phyloP scores from a whole-genome alignment of 2,797 vertebrate genomes.

The Eulemur albifrons region DNA sequence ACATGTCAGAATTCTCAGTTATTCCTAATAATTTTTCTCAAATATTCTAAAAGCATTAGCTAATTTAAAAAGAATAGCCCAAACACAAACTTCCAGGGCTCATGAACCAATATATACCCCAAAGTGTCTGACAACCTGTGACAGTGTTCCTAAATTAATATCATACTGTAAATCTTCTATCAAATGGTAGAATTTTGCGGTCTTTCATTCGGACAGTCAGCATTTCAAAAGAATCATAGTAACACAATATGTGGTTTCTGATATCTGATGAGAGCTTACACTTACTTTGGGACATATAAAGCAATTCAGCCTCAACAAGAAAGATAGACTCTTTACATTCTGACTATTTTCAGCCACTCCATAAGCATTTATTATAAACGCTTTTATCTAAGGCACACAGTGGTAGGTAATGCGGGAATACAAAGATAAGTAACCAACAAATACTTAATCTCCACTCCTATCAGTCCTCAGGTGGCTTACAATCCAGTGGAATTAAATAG shows the following conservation, averaged over 20 bases:
- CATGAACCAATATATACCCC: background rate
- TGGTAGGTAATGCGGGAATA: background rate
- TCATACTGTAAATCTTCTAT: background rate
- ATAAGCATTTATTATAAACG: background rate
- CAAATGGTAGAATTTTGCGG: background rate
- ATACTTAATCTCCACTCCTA: background rate
- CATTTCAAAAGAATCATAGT: background rate
- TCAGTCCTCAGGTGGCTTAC: background rate
- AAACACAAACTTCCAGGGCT: background rate
- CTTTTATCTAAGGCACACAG: background rate
- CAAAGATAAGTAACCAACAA: background rate
- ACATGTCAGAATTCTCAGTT: background rate
- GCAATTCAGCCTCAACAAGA: background rate
- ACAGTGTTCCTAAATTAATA: background rate
- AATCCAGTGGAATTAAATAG: background rate
- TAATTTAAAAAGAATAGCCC: slow-evolving; percentile 10
- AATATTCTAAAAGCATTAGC: slow-evolving; percentile 38
- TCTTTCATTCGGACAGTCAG: background rate
- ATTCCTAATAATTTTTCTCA: background rate
- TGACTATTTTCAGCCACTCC: background rate
- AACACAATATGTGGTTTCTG: background rate
- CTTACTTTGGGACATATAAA: background rate
- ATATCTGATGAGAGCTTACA: background rate
- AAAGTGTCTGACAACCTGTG: background rate
- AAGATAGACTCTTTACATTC: background rate